Evolutionary conservation across 2,797 vertebrate genomes (phyloP).

Genomic region (Merluccius polli): DNA sequence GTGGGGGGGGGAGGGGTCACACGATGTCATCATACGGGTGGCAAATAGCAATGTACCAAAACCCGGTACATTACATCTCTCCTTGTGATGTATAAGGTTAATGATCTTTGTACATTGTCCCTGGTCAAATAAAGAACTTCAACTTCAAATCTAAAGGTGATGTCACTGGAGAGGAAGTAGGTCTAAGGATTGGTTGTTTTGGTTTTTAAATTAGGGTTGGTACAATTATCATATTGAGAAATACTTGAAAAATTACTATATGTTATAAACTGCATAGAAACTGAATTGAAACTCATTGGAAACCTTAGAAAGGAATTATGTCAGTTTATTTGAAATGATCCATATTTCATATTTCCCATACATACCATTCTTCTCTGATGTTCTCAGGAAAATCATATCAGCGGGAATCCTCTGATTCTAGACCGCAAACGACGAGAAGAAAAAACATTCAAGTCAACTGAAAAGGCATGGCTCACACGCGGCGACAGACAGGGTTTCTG

Average conservation of each 20-base stretch:
- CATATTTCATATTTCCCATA: constrained; percentile 23
- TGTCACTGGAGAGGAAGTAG: constrained; percentile 32
- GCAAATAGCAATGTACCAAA: too few species aligned
- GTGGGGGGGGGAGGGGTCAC: constrained; percentile 21
- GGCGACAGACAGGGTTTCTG: constrained; percentile 30
- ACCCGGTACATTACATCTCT: constrained; percentile 70
- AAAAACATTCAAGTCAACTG: constrained; percentile 1
- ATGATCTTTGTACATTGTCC: too few species aligned
- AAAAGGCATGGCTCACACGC: background rate
- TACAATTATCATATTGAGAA: background rate
- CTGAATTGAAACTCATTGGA: background rate
- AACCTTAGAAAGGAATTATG: background rate
- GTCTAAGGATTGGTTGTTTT: background rate
- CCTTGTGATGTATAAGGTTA: constrained; percentile 2
- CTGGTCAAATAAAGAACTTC: too few species aligned
- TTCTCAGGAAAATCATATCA: constrained; percentile 97
- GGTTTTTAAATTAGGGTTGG: too few species aligned
- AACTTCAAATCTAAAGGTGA: too few species aligned
- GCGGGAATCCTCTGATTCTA: constrained; percentile 98
- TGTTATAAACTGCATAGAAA: background rate
- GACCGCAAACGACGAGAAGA: constrained; percentile 33
- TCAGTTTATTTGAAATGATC: background rate
- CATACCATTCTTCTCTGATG: constrained; percentile 92
- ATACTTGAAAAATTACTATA: too few species aligned
- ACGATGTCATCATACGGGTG: constrained; percentile 72